Percentiles rank a stretch among this genome's conserved stretches.
Evolutionary conservation across 2,113 vertebrate species (phyloP).

Genomic region (Poeciliopsis occidentalis): DNA sequence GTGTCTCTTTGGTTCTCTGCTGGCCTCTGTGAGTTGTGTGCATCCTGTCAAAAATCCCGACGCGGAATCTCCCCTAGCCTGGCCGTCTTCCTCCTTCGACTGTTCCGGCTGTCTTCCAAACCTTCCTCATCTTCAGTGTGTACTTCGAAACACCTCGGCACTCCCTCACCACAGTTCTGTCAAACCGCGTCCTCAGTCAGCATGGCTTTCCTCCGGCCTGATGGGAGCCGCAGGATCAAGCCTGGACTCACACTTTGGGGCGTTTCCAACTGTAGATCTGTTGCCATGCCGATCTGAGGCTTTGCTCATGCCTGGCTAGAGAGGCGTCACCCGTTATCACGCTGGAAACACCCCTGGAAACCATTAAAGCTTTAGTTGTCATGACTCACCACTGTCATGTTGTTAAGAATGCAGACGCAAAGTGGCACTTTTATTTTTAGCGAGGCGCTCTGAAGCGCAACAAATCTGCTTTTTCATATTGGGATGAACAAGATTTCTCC

Average conservation of each 20-base stretch:
- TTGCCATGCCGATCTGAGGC: conserved; percentile 60
- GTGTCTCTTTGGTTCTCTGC: conserved; percentile 86
- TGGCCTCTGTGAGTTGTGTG: conserved; percentile 80
- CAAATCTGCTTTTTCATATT: not conserved
- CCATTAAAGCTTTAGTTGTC: conserved; percentile 31
- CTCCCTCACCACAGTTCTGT: not conserved
- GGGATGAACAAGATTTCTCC: not conserved
- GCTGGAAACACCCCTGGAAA: conserved; percentile 38
- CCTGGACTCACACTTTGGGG: conserved; percentile 47
- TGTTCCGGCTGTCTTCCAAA: conserved; percentile 70
- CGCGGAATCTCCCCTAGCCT: conserved; percentile 27
- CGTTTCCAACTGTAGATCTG: conserved; percentile 46
- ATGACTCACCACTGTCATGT: conserved; percentile 8
- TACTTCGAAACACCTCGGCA: conserved; percentile 72
- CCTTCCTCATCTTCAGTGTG: conserved; percentile 68
- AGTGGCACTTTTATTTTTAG: conserved; percentile 13
- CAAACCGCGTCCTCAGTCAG: conserved; percentile 1
- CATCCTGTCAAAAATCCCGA: conserved; percentile 49
- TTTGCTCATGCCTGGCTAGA: conserved; percentile 78
- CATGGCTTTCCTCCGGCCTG: conserved; percentile 36
- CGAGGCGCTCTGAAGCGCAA: not conserved
- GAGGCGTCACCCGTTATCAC: not conserved
- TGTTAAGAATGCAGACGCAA: conserved; percentile 9
- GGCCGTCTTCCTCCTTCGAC: conserved; percentile 55
- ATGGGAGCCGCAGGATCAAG: conserved; percentile 36